Evolutionary conservation across 2,797 vertebrate species (phyloP), one percentile per base, ranked within the genome.

Genomic region (Pelodytes ibericus): DNA sequence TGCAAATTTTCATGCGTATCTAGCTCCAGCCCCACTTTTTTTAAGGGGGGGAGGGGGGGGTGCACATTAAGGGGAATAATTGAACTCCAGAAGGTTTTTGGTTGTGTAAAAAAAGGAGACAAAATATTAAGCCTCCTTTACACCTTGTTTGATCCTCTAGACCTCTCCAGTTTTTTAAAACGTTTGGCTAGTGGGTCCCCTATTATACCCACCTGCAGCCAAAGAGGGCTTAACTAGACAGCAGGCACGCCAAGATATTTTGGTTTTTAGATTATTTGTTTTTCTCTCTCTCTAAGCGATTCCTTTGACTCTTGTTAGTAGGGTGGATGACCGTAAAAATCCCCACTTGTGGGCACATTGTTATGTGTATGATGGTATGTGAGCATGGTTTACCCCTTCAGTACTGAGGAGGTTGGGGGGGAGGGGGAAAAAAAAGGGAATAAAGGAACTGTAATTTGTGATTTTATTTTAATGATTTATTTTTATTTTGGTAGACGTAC

Each of bases 401-500:
- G 29, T 72, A 41, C 13, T 53, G 71, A 56, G 4, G 47, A 63
- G 71, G 59, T 53, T 27, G n/a, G 33, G n/a, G n/a, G n/a, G n/a
- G n/a, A n/a, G n/a, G n/a, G n/a, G n/a, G 26, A 68, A 26, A 27
- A 57, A 26, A 27, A 63, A 44, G 49, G 61, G 49, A 74, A 57
- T 30, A 74, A 74, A 74, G 29, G 71, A 64, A 27, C 26, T 41
- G 49, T 56, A 24, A 64, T 44, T 57, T 65, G 49, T 65, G 61
- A 57, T 53, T 53, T 22, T 53, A 7, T 2, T 24, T 20, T 53
- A 53, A 22, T 49, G 11, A 5, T 53, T 53, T 53, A 6, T 53
- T n/a, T n/a, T n/a, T n/a, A n/a, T n/a, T n/a, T n/a, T n/a, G n/a
- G n/a, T n/a, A n/a, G n/a, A n/a, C n/a, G n/a, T n/a, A n/a, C n/a